Base-by-base conservation (phyloP, 1,140 invertebrate species). In the Diabrotica virgifera region DNA sequence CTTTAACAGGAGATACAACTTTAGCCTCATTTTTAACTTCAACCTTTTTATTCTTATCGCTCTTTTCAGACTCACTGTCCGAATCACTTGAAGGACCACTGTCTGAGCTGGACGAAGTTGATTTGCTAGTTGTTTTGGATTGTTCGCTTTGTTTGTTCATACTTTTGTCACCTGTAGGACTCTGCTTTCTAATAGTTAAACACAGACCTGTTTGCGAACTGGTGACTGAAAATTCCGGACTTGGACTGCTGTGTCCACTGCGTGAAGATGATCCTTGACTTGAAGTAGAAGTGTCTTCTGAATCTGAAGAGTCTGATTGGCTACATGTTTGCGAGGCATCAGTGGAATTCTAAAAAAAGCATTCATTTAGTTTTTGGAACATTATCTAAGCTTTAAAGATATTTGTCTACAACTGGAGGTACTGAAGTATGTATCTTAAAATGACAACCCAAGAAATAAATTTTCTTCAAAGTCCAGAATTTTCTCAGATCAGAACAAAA, bases 141-240 rank as follows among this genome's bases (percentile, higher is more conserved):
- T 13, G 46, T 38, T 54, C 61, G 13, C 14, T 36, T 4, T 12
- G 52, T 37, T 62, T 62, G n/a, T n/a, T 46, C 61, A 62, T 62
- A 52, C 24, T 54, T 50, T 62, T 62, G 57, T 62, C 53, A 9
- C 36, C 52, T 24, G 52, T 35, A 36, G 51, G 51, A 10, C 60
- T 62, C 7, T 38, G 60, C 65, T 78, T 79, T 13, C 75, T 67
- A 36, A 78, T 72, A 13, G 73, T 79, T 36, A 79, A 63, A 6
- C 77, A 67, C 38, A 79, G 65, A 40, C 73, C 74, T 13, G 78
- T 75, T 67, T 79, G 78, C 1, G 73, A 72, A 52, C 70, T 77
- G 6, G 73, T 77, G 6, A 78, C 74, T 5, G 74, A 78, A 72
- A 78, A 78, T 63, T 78, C 75, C 6, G 76, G 77, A 24, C 75